Conservation (phyloP, 2,888 invertebrate genomes). For the Tholera decimalis region DNA sequence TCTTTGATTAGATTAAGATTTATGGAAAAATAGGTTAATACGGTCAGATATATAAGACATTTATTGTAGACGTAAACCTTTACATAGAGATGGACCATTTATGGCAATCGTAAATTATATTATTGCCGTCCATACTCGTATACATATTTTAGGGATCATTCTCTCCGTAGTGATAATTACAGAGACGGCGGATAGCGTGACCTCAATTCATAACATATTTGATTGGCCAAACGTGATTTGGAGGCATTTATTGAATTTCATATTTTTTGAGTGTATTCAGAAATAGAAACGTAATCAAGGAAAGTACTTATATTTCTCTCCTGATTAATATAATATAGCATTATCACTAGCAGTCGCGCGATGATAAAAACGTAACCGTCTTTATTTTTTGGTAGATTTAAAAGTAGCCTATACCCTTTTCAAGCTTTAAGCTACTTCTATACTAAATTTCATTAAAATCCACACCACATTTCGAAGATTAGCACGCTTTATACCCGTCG, state of each 20-base stretch:
- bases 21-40: conserved; percentile 57
- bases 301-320: conserved; percentile 11
- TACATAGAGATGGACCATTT: conserved; percentile 53
- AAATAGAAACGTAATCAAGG: not conserved
- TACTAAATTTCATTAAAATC: too few species aligned
- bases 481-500: too few species aligned
- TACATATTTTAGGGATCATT: conserved; percentile 55
- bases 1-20: conserved; percentile 42
- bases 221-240: conserved; percentile 34
- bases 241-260: conserved; percentile 33
- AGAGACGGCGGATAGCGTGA: conserved; percentile 24
- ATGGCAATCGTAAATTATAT: conserved; percentile 59
- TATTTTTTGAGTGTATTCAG: conserved; percentile 1
- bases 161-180: conserved; percentile 49
- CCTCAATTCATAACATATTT: conserved; percentile 56
- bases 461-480: too few species aligned
- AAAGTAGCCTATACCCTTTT: too few species aligned
- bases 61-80: conserved; percentile 55
- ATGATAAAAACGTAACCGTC: too few species aligned
- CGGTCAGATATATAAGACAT: conserved; percentile 44
- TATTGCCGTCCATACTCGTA: conserved; percentile 56
- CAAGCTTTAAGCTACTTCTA: too few species aligned
- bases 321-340: too few species aligned
- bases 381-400: too few species aligned
- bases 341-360: too few species aligned